phyloP scores from a whole-genome alignment of 2,888 invertebrate species.

The Petrolisthes cinctipes region DNA sequence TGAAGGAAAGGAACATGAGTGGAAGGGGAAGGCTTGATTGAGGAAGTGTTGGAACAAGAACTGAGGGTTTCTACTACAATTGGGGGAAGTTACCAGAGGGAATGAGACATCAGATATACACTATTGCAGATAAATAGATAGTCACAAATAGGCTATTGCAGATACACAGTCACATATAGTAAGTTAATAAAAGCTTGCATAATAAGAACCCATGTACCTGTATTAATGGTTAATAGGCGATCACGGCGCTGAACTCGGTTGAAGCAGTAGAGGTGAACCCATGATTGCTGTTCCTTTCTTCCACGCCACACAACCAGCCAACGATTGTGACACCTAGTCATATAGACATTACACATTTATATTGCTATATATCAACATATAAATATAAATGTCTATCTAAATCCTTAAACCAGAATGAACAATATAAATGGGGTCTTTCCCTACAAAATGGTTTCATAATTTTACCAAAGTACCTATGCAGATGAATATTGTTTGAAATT shows the following conservation, averaged over 20 bases:
- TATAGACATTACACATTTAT: neutral
- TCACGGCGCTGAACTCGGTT: slow-evolving; percentile 34
- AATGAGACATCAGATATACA: neutral
- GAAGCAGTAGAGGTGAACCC: slow-evolving; percentile 49
- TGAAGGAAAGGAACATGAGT: no score
- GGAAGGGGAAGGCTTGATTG: no score
- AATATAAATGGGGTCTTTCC: neutral
- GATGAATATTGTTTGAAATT: no score
- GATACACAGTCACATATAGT: no score
- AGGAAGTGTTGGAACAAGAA: no score
- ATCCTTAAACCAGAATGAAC: neutral
- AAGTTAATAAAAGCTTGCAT: no score
- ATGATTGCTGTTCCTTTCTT: slow-evolving; percentile 42
- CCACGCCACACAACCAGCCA: slow-evolving; percentile 51
- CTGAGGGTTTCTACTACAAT: neutral
- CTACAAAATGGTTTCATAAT: no score
- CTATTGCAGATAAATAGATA: slow-evolving; percentile 1
- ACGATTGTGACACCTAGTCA: slow-evolving; percentile 31
- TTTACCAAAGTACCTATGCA: no score
- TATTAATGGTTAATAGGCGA: slow-evolving; percentile 23
- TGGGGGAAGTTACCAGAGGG: neutral
- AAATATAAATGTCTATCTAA: neutral
- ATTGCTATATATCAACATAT: neutral
- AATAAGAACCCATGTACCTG: slow-evolving; percentile 14
- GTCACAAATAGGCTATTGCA: no score